A percentile compares a stretch with the other conserved stretches of the same genome.
Conservation (phyloP, 2,113 vertebrate species). For the Thomomys bottae region DNA sequence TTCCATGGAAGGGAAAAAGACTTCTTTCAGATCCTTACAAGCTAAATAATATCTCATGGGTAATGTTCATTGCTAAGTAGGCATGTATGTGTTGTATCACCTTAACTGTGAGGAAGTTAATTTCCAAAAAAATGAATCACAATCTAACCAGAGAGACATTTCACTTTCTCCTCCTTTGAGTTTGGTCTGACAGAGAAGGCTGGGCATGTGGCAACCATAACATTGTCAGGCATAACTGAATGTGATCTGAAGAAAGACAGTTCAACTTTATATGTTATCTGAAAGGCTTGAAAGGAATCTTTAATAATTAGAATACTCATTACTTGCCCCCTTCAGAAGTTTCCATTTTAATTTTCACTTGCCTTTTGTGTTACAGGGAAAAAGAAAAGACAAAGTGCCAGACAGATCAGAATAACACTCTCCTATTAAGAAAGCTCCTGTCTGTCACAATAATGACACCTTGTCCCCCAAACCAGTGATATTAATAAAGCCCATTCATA, state of each 20-base stretch:
- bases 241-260: slow-evolving; percentile 66
- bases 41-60: neutral
- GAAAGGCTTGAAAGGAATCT: slow-evolving; percentile 69
- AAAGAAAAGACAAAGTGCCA: slow-evolving; percentile 55
- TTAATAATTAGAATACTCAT: slow-evolving; percentile 76
- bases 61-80: neutral
- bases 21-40: neutral
- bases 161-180: slow-evolving; percentile 61
- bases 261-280: slow-evolving; percentile 57
- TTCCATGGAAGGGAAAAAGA: neutral
- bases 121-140: slow-evolving; percentile 69
- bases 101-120: slow-evolving; percentile 52
- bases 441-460: slow-evolving; percentile 43
- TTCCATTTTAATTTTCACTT: slow-evolving; percentile 77
- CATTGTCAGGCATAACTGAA: slow-evolving; percentile 62
- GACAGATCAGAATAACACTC: slow-evolving; percentile 40
- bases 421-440: slow-evolving; percentile 31
- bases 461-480: slow-evolving; percentile 10
- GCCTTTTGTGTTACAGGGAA: slow-evolving; percentile 58
- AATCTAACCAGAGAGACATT: slow-evolving; percentile 61
- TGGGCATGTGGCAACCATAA: slow-evolving; percentile 54
- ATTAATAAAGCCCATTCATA: slow-evolving; percentile 44
- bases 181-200: slow-evolving; percentile 59
- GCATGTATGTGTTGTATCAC: neutral
- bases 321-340: slow-evolving; percentile 53